phyloP scores from a whole-genome alignment of 2,888 invertebrate species.

The Cantharis nigra region DNA sequence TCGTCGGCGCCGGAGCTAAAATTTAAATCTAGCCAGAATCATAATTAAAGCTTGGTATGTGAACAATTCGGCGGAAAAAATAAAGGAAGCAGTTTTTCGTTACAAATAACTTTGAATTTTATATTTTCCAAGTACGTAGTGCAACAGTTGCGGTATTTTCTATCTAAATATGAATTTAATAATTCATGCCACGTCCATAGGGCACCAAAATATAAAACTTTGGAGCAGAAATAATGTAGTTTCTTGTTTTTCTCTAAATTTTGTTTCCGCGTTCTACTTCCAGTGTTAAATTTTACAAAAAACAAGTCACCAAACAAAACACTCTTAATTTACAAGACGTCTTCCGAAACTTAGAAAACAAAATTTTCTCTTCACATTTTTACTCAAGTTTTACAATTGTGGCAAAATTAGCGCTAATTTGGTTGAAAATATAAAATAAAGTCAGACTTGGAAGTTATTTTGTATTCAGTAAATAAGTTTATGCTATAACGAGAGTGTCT shows the following conservation, averaged over 20 bases:
- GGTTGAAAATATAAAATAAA: neutral
- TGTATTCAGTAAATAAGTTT: conserved; percentile 10
- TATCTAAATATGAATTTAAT: conserved; percentile 31
- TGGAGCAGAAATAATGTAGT: conserved; percentile 34
- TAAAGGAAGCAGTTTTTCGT: neutral
- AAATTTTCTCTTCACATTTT: neutral
- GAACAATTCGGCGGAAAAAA: neutral
- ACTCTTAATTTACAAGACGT: neutral
- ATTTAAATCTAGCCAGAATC: neutral
- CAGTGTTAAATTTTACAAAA: neutral
- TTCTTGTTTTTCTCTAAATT: conserved; percentile 17
- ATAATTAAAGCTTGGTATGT: neutral
- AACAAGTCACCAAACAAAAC: neutral
- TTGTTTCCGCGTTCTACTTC: conserved; percentile 6
- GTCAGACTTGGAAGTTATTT: neutral
- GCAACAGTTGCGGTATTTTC: conserved; percentile 27
- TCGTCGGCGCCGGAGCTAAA: neutral
- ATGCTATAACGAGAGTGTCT: conserved; percentile 10
- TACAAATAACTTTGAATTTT: neutral
- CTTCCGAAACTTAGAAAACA: neutral
- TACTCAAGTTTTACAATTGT: neutral
- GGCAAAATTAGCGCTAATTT: neutral
- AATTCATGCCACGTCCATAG: conserved; percentile 33
- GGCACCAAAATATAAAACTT: conserved; percentile 36
- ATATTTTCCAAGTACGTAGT: conserved; percentile 11